Conservation (phyloP, 2,888 invertebrate genomes). For the Drosophila recens region DNA sequence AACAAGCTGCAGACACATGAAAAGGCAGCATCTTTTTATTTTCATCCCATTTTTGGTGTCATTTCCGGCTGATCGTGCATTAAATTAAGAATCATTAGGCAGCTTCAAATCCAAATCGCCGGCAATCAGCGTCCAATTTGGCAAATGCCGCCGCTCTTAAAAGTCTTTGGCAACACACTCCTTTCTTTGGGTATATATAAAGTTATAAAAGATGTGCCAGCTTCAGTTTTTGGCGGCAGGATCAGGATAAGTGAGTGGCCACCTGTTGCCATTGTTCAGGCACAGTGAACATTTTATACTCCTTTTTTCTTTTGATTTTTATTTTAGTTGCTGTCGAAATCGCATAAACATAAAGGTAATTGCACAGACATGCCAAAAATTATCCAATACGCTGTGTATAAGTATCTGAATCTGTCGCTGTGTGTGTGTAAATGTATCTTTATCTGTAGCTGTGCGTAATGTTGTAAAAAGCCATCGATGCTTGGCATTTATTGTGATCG, state of each 20-base stretch:
- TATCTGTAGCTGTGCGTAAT: slow-evolving; percentile 42
- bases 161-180: not conserved
- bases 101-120: slow-evolving; percentile 69
- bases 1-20: slow-evolving; percentile 61
- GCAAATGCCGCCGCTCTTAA: slow-evolving; percentile 65
- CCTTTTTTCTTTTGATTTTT: slow-evolving; percentile 4
- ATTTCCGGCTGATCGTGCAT: slow-evolving; percentile 73
- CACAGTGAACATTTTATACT: slow-evolving; percentile 44
- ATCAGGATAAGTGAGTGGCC: slow-evolving; percentile 66
- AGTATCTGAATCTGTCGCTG: slow-evolving; percentile 7
- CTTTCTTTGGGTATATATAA: slow-evolving; percentile 37
- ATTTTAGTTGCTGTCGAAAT: slow-evolving; percentile 48
- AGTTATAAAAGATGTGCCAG: slow-evolving; percentile 65
- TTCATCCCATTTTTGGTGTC: slow-evolving; percentile 46
- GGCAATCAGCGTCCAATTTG: slow-evolving; percentile 81
- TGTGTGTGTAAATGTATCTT: not conserved
- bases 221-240: slow-evolving; percentile 16
- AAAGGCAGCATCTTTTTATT: not conserved
- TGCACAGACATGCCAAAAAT: slow-evolving; percentile 78
- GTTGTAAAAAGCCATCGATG: slow-evolving; percentile 73
- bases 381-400: slow-evolving; percentile 65
- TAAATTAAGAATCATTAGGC: slow-evolving; percentile 84
- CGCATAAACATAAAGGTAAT: slow-evolving; percentile 80
- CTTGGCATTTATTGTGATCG: slow-evolving; percentile 80
- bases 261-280: slow-evolving; percentile 71